Percentiles rank a stretch among this genome's conserved stretches.
These are phyloP conservation scores for Alectura lathami DNA, from an alignment of 2,113 vertebrate species.

Conservation along the genomic window DNA sequence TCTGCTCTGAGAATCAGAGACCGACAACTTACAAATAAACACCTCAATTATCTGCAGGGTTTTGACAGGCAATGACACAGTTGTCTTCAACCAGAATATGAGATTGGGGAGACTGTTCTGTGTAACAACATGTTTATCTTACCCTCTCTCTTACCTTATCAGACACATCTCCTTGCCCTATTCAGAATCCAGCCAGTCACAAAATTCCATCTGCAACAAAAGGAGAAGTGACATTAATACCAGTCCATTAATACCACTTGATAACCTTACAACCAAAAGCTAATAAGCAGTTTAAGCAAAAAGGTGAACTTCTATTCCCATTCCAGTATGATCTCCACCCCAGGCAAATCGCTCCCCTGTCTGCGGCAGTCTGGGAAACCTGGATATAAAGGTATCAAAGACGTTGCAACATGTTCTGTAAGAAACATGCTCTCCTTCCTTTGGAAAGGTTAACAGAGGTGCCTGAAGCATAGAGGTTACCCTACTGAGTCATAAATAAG, in stretches of 20 bases:
- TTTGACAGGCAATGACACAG: background rate
- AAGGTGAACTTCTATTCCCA: background rate
- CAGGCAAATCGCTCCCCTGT: background rate
- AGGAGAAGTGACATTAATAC: constrained; percentile 34
- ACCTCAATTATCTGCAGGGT: background rate
- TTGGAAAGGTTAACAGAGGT: background rate
- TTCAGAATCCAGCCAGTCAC: constrained; percentile 32
- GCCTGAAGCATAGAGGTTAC: background rate
- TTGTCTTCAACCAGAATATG: background rate
- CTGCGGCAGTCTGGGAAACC: background rate
- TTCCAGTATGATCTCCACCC: background rate
- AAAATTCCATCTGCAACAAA: constrained; percentile 60
- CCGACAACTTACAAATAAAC: background rate
- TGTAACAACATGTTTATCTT: background rate
- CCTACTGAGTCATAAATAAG: constrained; percentile 32
- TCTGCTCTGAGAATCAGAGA: background rate
- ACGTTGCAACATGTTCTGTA: background rate
- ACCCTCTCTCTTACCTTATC: constrained; percentile 56
- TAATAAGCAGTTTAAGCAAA: background rate
- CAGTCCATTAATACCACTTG: background rate
- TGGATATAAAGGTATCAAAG: background rate
- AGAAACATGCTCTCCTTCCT: background rate
- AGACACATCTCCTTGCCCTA: constrained; percentile 55
- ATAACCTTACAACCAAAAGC: background rate
- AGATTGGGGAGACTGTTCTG: background rate